These are phyloP conservation scores for Drosophila ohnishii DNA, from an alignment of 1,140 invertebrate genomes.

Conservation along the genomic window DNA sequence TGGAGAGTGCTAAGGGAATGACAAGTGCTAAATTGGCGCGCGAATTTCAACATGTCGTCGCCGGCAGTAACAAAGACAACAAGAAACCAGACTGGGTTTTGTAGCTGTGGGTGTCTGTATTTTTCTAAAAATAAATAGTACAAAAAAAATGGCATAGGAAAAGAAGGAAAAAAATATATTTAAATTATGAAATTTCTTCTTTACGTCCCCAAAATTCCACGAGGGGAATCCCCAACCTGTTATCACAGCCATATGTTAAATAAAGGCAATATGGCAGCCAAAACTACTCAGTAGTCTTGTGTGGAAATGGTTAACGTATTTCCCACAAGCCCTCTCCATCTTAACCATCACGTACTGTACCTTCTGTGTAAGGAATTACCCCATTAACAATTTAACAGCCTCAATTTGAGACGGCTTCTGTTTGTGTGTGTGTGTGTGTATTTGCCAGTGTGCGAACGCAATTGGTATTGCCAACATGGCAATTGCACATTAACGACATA, in stretches of 20 bases:
- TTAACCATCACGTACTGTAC: slow-evolving; percentile 40
- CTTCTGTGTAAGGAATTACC: slow-evolving; percentile 65
- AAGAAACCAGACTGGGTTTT: slow-evolving; percentile 25
- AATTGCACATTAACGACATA: slow-evolving; percentile 82
- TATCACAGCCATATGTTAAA: slow-evolving; percentile 10
- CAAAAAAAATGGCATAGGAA: too few species aligned
- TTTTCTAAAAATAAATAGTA: slow-evolving; percentile 11
- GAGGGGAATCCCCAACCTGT: neutral
- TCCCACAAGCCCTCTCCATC: neutral
- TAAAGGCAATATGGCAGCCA: slow-evolving; percentile 12
- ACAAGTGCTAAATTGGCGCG: slow-evolving; percentile 81
- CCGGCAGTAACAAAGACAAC: slow-evolving; percentile 65
- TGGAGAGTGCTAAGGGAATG: slow-evolving; percentile 45
- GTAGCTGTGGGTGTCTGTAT: slow-evolving; percentile 19
- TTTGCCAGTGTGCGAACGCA: slow-evolving; percentile 29
- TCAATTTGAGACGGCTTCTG: slow-evolving; percentile 58
- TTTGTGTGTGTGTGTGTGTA: slow-evolving; percentile 14
- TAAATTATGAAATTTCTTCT: too few species aligned
- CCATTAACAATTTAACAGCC: slow-evolving; percentile 79
- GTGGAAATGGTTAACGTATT: neutral
- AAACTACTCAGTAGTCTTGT: slow-evolving; percentile 18
- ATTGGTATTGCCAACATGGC: slow-evolving; percentile 75
- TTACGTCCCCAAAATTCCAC: neutral
- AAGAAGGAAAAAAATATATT: neutral
- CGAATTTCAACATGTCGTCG: slow-evolving; percentile 78